Evolutionary conservation across 2,888 invertebrate species (phyloP), one percentile per base, ranked within the genome.

Genomic region (Diarsia mendica): DNA sequence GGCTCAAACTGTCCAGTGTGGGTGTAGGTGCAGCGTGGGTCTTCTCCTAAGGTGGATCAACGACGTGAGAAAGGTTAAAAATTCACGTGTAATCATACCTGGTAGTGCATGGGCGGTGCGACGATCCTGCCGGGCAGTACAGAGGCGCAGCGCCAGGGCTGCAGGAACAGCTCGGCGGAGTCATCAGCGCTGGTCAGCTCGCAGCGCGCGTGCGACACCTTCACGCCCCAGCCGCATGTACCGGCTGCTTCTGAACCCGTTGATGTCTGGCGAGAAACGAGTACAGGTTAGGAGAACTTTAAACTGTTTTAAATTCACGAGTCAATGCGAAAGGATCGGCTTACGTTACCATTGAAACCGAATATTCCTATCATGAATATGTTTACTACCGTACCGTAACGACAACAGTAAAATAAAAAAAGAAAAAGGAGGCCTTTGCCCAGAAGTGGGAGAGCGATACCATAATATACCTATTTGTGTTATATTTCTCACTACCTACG

Each of bases 121-220:
- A 94, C 92, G 69, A 96, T 94, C 23, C 96, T 88, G 15, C 96
- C 96, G 0, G 96, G 96, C 67, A 96, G 91, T 15, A 93, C 93
- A 55, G 90, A 84, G 75, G 95, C 94, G 85, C 96, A 96, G 80
- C 96, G 94, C 95, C 95, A 95, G 20, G 96, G 95, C 89, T 94
- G 93, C 87, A 95, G 88, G 84, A 90, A 93, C 23, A 91, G 92
- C 18, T 92, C 92, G 0, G 89, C 70, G 49, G 89, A 86, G 69
- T 93, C 94, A 58, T 93, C 94, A 0, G 85, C 87, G 73, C 91
- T 89, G 3, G 92, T 87, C 69, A 95, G 91, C 81, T 95, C 95
- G 85, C 96, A 96, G 67, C 95, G 93, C 15, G 94, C 95, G 83
- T 93, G 93, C 0, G 95, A 94, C 74, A 95, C 87, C 83, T 93